Percentiles rank a stretch among this genome's conserved stretches.
These are phyloP conservation scores for Syritta pipiens DNA, from an alignment of 2,888 invertebrate genomes.

Conservation along the genomic window DNA sequence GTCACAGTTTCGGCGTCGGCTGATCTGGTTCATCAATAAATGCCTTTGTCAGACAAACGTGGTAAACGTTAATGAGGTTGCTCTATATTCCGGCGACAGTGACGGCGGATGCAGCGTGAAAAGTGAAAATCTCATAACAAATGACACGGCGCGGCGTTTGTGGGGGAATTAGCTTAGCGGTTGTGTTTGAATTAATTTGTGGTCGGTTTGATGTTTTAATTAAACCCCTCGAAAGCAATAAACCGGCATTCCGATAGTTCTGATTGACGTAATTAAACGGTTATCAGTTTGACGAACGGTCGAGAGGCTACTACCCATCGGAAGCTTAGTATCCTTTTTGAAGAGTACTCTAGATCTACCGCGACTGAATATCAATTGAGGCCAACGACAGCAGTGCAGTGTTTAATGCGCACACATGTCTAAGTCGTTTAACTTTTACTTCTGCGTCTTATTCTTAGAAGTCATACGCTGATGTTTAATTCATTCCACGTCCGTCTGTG, in stretches of 20 bases:
- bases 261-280: conserved; percentile 45
- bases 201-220: conserved; percentile 36
- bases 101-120: conserved; percentile 31
- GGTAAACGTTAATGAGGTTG: conserved; percentile 41
- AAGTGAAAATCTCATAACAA: conserved; percentile 41
- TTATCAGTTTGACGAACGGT: neutral
- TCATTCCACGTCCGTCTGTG: conserved; percentile 27
- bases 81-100: conserved; percentile 31
- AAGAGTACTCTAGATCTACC: neutral
- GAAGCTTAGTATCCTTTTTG: conserved; percentile 22
- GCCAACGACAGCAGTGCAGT: neutral
- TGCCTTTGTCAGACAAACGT: conserved; percentile 4
- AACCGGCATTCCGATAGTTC: conserved; percentile 13
- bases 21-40: conserved; percentile 27
- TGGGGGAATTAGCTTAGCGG: neutral
- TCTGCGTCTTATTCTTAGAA: conserved; percentile 36
- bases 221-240: conserved; percentile 13
- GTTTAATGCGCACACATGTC: conserved; percentile 29
- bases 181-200: conserved; percentile 41
- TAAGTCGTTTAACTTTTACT: conserved; percentile 35
- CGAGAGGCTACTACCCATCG: too few species aligned
- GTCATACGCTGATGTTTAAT: conserved; percentile 41
- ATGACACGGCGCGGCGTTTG: conserved; percentile 5
- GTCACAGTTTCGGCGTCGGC: too few species aligned
- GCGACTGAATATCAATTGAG: conserved; percentile 11